Percentiles rank a stretch among this genome's conserved stretches.
phyloP scores from a whole-genome alignment of 1,140 invertebrate species.

The Psix sp. region DNA sequence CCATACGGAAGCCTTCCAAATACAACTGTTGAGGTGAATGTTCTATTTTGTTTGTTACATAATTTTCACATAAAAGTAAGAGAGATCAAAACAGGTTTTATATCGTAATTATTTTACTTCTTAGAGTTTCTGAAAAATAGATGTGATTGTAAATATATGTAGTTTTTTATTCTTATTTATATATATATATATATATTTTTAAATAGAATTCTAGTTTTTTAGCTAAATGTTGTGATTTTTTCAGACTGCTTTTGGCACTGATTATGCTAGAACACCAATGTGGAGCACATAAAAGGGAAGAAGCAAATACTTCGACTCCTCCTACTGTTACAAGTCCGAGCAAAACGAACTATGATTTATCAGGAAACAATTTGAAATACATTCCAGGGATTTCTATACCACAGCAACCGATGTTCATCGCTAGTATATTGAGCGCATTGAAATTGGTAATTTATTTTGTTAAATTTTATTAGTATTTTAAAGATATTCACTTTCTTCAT shows the following conservation, averaged over 20 bases:
- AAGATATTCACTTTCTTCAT: no score
- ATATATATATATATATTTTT: background rate
- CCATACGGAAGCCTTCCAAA: conserved; percentile 87
- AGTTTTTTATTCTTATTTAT: no score
- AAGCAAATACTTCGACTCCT: conserved; percentile 59
- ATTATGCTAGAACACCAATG: conserved; percentile 88
- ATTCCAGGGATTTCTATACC: conserved; percentile 82
- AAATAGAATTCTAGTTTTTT: background rate
- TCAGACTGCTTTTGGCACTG: conserved; percentile 82
- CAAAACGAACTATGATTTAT: conserved; percentile 66
- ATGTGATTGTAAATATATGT: no score
- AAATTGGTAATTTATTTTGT: conserved; percentile 72
- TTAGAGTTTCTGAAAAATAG: no score
- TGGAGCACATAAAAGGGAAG: conserved; percentile 76
- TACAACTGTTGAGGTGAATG: conserved; percentile 82
- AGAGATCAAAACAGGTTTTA: no score
- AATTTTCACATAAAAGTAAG: no score
- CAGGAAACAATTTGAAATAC: conserved; percentile 79
- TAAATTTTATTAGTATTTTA: conserved; percentile 1
- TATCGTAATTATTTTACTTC: no score
- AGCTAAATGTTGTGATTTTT: conserved; percentile 2
- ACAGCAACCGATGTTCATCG: conserved; percentile 91
- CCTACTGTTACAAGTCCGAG: conserved; percentile 67
- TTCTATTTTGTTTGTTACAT: background rate
- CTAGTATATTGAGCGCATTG: conserved; percentile 87